Base-by-base conservation (phyloP, 2,888 invertebrate species). In the Volucella bombylans region DNA sequence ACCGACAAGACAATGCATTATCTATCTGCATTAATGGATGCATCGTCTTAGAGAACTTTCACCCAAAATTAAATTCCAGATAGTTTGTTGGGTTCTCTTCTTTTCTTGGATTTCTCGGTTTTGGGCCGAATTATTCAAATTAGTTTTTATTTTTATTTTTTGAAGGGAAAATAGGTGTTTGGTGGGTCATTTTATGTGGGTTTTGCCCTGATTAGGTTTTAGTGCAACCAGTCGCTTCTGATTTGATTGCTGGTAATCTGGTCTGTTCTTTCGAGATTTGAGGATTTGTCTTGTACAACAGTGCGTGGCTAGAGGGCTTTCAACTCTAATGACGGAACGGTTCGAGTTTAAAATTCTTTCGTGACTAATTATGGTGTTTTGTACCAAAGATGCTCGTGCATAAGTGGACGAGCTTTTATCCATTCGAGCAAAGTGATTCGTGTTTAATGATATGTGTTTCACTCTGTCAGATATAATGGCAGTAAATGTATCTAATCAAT, bases 11-110 rank as follows among this genome's bases (percentile, higher is more conserved):
- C 23, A 49, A 68, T 57, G 74, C 62, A 77, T 69, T 39, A 14
- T 61, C 23, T 62, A 62, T 45, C 31, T 78, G 68, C 67, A 67
- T 83, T 67, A 74, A 79, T 65, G 65, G 57, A 61, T 14, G 64
- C 61, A 55, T 65, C 67, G 68, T 55, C 62, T 61, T 31, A 10
- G 23, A 61, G 50, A 81, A 72, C 81, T 85, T 85, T 85, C 85
- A 57, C 72, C 57, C 14, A 43, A 54, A 47, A 15, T 50, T 64
- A n/a, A 41, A 45, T 50, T 23, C 23, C 23, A 23, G 23, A 23
- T 23, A 23, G 23, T 23, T 23, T 23, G 23, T 23, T 2, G 23
- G 14, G 39, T 11, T n/a, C n/a, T 71, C 57, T 62, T 39, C 50
- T 10, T 55, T 39, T 47, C 52, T 43, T 50, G 41, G 8, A n/a